Percentiles rank a stretch among this genome's conserved stretches.
Conservation (phyloP, 2,113 vertebrate genomes). For the Herpetotheres cachinnans region DNA sequence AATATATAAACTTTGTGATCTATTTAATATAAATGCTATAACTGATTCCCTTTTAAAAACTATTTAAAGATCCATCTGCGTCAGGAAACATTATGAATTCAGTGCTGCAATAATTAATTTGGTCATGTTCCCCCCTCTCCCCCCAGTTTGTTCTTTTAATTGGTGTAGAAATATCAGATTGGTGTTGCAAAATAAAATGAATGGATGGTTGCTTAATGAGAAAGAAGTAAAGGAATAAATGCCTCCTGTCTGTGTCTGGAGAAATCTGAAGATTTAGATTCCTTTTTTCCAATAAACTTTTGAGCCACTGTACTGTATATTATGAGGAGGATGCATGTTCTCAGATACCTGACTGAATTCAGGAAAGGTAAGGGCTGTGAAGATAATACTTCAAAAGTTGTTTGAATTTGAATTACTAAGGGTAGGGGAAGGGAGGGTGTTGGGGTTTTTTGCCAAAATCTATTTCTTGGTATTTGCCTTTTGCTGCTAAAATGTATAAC, state of each 20-base stretch:
- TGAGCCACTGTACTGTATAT: conserved; percentile 71
- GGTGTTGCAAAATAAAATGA: conserved; percentile 80
- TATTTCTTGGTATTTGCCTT: conserved; percentile 67
- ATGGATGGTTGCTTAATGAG: conserved; percentile 75
- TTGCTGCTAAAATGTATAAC: conserved; percentile 76
- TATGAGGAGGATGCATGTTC: conserved; percentile 59
- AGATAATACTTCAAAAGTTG: conserved; percentile 64
- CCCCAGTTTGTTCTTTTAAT: conserved; percentile 44
- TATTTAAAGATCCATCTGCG: conserved; percentile 35
- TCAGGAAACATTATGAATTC: conserved; percentile 57
- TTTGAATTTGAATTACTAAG: conserved; percentile 50
- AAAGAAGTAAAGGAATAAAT: conserved; percentile 71
- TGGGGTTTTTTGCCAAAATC: conserved; percentile 56
- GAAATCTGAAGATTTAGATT: conserved; percentile 82
- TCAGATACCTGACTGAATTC: conserved; percentile 63
- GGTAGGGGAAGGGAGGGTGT: neutral
- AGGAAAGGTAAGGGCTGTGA: conserved; percentile 69
- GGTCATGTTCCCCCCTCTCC: neutral
- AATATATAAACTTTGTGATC: conserved; percentile 21
- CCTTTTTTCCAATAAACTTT: conserved; percentile 67
- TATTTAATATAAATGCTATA: conserved; percentile 38
- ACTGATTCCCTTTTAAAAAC: conserved; percentile 19
- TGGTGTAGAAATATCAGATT: conserved; percentile 69
- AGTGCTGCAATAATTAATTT: conserved; percentile 44
- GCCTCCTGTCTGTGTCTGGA: conserved; percentile 74